Evolutionary conservation across 2,888 invertebrate genomes (phyloP), one percentile per base, ranked within the genome.

Genomic region (Philereme transversata): DNA sequence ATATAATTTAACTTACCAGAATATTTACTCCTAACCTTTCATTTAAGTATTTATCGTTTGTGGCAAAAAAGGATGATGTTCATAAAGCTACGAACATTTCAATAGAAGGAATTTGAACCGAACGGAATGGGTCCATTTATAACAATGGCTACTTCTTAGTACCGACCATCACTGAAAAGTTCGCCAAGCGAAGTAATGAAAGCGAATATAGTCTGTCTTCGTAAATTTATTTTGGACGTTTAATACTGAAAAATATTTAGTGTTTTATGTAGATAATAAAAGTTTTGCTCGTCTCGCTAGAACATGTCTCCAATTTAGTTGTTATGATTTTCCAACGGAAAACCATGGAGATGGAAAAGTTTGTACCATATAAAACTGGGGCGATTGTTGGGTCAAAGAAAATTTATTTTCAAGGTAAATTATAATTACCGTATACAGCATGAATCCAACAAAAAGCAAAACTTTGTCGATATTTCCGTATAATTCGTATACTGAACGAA

Each of bases 331-430:
- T 3, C 38, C 5, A 38, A 38, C 38, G 5, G 8, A 38, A 22
- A 22, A 22, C 22, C 22, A 22, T 22, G 22, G 22, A 22, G 22
- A 22, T 22, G 22, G 22, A 22, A 22, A 22, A 22, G 22, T 22
- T 22, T 22, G 22, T 22, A 56, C 61, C 74, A 49, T 57, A 69
- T 56, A 67, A 72, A 71, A 65, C 63, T 40, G 81, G 83, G 0
- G 82, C 83, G 22, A 63, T 74, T 83, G 4, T 82, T 79, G 22
- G 79, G 55, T 83, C 49, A 83, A 75, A 68, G 79, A 83, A 44
- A 71, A 80, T 40, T 68, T 67, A 10, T 83, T 83, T 84, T 83
- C 60, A 82, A 71, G 78, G 83, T 83, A 77, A 45, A 10, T n/a
- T 41, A 9, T 7, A 4, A 9, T 41, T 41, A 4, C 6, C 40